These are phyloP conservation scores for Crypturellus tataupa DNA, from an alignment of 2,797 vertebrate species.

Conservation along the genomic window DNA sequence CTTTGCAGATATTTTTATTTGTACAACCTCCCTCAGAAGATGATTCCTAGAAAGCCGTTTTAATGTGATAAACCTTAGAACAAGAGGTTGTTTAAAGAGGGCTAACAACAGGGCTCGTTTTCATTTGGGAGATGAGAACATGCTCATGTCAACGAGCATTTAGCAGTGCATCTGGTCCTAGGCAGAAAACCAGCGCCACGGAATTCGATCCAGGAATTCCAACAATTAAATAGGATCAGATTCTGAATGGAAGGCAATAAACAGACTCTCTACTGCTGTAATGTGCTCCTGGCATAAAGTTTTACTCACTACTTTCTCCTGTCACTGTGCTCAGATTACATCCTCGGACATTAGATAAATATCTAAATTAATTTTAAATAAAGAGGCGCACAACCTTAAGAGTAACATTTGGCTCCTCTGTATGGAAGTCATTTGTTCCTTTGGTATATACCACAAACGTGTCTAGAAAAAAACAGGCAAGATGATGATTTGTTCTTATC, in stretches of 20 bases:
- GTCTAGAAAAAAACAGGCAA: background rate
- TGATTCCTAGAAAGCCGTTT: slow-evolving; percentile 47
- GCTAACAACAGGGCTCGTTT: slow-evolving; percentile 41
- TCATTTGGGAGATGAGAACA: slow-evolving; percentile 23
- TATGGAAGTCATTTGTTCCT: background rate
- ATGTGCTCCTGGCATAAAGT: background rate
- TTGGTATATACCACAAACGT: background rate
- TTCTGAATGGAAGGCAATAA: slow-evolving; percentile 25
- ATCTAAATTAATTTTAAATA: background rate
- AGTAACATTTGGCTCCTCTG: background rate
- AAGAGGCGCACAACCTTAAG: background rate
- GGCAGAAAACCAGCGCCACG: slow-evolving; percentile 24
- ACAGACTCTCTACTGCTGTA: background rate
- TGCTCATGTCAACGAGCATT: slow-evolving; percentile 29
- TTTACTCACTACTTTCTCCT: background rate
- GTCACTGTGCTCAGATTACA: background rate
- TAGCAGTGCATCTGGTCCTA: slow-evolving; percentile 54
- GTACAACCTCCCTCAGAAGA: slow-evolving; percentile 33
- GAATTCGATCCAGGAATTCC: slow-evolving; percentile 29
- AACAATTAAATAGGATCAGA: slow-evolving; percentile 34
- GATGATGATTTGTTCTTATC: background rate
- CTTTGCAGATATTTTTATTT: slow-evolving; percentile 60
- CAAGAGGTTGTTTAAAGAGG: slow-evolving; percentile 5
- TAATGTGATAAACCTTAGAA: slow-evolving; percentile 38
- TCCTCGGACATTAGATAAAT: background rate